A percentile compares a stretch with the other conserved stretches of the same genome.
Evolutionary conservation across 1,140 invertebrate genomes (phyloP).

Genomic region (Euschistus heros): DNA sequence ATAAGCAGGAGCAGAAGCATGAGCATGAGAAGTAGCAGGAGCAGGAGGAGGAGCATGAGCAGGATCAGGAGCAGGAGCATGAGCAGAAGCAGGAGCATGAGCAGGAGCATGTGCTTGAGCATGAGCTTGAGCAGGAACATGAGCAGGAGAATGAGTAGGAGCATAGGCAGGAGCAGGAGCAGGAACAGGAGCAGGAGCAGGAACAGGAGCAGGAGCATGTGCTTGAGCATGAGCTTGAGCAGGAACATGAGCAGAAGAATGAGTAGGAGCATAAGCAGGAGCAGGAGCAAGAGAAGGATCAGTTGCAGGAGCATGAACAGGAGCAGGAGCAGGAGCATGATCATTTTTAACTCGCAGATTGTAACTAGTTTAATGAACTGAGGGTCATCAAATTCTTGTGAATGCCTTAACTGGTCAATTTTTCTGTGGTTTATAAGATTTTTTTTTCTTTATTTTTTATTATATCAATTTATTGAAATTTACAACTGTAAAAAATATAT

Average conservation of each 20-base stretch:
- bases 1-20: not conserved
- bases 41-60: not conserved
- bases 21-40: not conserved
- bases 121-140: not conserved
- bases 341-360: too few species aligned
- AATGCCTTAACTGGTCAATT: too few species aligned
- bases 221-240: not conserved
- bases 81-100: not conserved
- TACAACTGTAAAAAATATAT: too few species aligned
- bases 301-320: not conserved
- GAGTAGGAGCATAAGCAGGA: not conserved
- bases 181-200: not conserved
- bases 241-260: slow-evolving; percentile 1
- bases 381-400: too few species aligned
- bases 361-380: too few species aligned
- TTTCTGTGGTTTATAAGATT: too few species aligned
- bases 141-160: not conserved
- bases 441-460: too few species aligned
- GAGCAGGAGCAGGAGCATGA: not conserved
- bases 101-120: not conserved
- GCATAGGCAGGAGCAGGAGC: not conserved
- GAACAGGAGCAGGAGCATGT: not conserved
- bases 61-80: not conserved
- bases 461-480: too few species aligned
- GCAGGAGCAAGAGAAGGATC: not conserved